Evolutionary conservation across 2,888 invertebrate genomes (phyloP).

Genomic region (Pterostichus niger): DNA sequence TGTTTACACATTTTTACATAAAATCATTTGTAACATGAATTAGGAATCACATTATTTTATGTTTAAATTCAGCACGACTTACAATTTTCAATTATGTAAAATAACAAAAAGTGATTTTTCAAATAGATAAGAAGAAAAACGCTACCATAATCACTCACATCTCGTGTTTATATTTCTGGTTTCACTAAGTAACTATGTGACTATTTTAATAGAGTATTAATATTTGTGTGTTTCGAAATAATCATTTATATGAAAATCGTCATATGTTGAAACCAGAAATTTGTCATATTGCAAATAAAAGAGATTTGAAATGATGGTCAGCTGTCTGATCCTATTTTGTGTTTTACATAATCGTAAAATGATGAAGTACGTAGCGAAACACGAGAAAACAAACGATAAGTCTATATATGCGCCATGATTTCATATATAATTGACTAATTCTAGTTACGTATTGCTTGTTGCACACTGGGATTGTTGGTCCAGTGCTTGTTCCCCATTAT

Average conservation of each 20-base stretch:
- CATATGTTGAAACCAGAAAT: conserved; percentile 27
- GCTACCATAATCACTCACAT: conserved; percentile 17
- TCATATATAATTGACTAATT: conserved; percentile 75
- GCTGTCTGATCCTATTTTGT: conserved; percentile 7
- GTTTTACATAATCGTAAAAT: conserved; percentile 48
- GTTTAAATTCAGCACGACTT: conserved; percentile 38
- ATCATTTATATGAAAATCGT: conserved; percentile 23
- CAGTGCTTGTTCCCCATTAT: conserved; percentile 74
- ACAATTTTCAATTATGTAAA: conserved; percentile 52
- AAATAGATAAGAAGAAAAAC: conserved; percentile 21
- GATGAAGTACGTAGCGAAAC: conserved; percentile 36
- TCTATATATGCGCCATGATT: conserved; percentile 75
- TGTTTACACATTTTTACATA: not conserved
- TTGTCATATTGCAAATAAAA: conserved; percentile 2
- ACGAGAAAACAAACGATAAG: conserved; percentile 41
- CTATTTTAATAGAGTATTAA: conserved; percentile 38
- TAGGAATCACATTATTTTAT: conserved; percentile 59
- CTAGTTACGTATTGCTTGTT: conserved; percentile 75
- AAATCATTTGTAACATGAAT: conserved; percentile 59
- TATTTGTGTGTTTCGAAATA: not conserved
- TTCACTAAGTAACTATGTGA: not conserved
- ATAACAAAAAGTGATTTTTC: conserved; percentile 26
- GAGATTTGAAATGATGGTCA: conserved; percentile 26
- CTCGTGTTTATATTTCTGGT: conserved; percentile 27
- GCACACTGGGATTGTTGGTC: conserved; percentile 63